These are phyloP conservation scores for Pseudococcus viburni DNA, from an alignment of 2,888 invertebrate genomes.

Conservation along the genomic window DNA sequence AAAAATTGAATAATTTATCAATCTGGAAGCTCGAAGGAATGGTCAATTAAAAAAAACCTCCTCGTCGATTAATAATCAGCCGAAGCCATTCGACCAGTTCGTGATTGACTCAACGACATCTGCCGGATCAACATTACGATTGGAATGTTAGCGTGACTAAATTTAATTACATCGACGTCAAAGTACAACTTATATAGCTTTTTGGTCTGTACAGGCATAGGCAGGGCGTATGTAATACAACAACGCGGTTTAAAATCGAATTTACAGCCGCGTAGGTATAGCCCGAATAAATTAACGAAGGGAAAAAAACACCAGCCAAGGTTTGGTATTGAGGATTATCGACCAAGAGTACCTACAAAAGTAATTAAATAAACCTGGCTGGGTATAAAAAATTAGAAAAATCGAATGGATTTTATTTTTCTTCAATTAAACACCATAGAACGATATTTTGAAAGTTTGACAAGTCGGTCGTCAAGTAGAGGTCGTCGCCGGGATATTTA, in stretches of 20 bases:
- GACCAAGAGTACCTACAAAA: neutral
- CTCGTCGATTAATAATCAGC: neutral
- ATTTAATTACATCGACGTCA: constrained; percentile 49
- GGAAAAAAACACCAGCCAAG: neutral
- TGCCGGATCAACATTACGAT: constrained; percentile 23
- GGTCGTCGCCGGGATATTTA: neutral
- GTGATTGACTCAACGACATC: constrained; percentile 33
- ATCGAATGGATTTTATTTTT: neutral
- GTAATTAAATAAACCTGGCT: neutral
- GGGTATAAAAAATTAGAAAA: neutral
- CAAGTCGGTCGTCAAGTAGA: neutral
- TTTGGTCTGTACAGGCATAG: neutral
- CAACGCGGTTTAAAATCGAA: constrained; percentile 18
- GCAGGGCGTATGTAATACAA: neutral
- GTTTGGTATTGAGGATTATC: neutral
- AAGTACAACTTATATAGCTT: constrained; percentile 49
- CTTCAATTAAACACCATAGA: neutral
- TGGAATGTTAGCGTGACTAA: constrained; percentile 39
- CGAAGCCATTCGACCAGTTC: constrained; percentile 22
- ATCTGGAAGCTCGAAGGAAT: constrained; percentile 1
- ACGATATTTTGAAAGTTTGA: neutral
- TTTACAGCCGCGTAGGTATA: neutral
- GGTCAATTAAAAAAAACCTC: constrained; percentile 8
- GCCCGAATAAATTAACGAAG: neutral
- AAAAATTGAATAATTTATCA: constrained; percentile 36